phyloP scores from a whole-genome alignment of 2,888 invertebrate genomes.

The Colletes collaris region DNA sequence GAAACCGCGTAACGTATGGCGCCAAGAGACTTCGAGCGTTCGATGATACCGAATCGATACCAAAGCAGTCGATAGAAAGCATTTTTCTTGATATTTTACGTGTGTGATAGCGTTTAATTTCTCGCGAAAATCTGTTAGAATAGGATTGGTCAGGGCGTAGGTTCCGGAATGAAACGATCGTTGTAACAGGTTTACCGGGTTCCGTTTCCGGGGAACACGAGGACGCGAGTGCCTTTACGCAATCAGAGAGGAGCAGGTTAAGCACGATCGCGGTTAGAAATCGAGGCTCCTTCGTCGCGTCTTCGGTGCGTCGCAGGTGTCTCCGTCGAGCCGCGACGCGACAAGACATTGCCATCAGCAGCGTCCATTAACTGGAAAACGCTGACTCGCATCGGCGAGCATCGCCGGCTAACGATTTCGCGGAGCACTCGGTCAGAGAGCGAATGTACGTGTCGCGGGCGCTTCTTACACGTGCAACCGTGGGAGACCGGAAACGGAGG shows the following conservation, averaged over 20 bases:
- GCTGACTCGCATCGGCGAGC: conserved; percentile 63
- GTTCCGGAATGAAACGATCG: background rate
- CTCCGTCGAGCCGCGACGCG: conserved; percentile 80
- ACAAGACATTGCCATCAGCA: conserved; percentile 82
- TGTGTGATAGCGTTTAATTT: too few relatives aligned
- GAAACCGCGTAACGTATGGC: too few relatives aligned
- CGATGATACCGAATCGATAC: too few relatives aligned
- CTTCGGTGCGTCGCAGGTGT: conserved; percentile 76
- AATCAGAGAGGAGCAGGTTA: conserved; percentile 24
- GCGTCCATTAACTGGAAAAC: conserved; percentile 78
- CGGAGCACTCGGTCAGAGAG: conserved; percentile 44
- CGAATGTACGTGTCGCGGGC: conserved; percentile 45
- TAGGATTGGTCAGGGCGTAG: too few relatives aligned
- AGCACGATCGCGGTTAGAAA: conserved; percentile 68
- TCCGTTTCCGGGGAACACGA: conserved; percentile 11
- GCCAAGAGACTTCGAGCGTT: too few relatives aligned
- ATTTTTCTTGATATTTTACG: too few relatives aligned
- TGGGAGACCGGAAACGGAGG: conserved; percentile 63
- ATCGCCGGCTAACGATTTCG: conserved; percentile 58
- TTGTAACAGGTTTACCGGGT: background rate
- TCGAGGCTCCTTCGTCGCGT: conserved; percentile 48
- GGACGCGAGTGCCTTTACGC: conserved; percentile 3
- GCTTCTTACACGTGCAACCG: conserved; percentile 64
- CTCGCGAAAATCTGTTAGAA: too few relatives aligned
- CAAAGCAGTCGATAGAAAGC: too few relatives aligned